Base-by-base conservation (phyloP, 2,113 vertebrate genomes). In the Jacana jacana region DNA sequence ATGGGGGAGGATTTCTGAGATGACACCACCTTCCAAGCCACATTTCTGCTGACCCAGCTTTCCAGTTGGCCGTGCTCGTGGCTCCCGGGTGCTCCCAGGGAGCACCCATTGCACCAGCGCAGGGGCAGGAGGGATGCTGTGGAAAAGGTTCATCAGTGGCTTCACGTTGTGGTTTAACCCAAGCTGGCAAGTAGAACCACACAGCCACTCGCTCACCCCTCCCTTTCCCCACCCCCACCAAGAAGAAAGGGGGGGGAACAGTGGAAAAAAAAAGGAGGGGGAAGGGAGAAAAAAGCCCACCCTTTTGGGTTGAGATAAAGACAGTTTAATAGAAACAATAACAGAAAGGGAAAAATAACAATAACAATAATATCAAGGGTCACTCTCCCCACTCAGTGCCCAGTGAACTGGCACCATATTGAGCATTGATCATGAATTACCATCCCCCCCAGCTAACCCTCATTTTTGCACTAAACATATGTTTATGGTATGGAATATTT, bases 41-140 rank as follows among this genome's bases (percentile, higher is more conserved):
- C 6, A 1, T 22, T 54, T 66, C 20, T 52, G 37, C 15, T 3
- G 2, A n/a, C 7, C 17, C 13, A 48, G n/a, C 42, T n/a, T 71
- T 39, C 20, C 76, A 23, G 9, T 6, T 3, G 22, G 66, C 48
- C 0, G 1, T 35, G 68, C 19, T 8, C 2, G 1, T 13, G 55
- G 64, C 25, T 58, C 33, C 33, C 1, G 0, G 48, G 8, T 23
- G 40, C 33, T 51, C n/a, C 33, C 48, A 7, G 35, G 42, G 40
- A 46, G 42, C 52, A 33, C 7, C 16, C 40, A 10, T 19, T 7
- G 27, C 55, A 6, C 4, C 9, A 8, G 46, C 3, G 2, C 12
- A 14, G 52, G 66, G 31, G 12, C 22, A 25, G 18, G 31, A 88
- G n/a, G 79, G 39, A 60, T 24, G n/a, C 11, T 0, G 4, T 20